Percentiles rank a stretch among this genome's conserved stretches.
These are phyloP conservation scores for Zaprionus capensis DNA, from an alignment of 1,140 invertebrate genomes.

Conservation along the genomic window DNA sequence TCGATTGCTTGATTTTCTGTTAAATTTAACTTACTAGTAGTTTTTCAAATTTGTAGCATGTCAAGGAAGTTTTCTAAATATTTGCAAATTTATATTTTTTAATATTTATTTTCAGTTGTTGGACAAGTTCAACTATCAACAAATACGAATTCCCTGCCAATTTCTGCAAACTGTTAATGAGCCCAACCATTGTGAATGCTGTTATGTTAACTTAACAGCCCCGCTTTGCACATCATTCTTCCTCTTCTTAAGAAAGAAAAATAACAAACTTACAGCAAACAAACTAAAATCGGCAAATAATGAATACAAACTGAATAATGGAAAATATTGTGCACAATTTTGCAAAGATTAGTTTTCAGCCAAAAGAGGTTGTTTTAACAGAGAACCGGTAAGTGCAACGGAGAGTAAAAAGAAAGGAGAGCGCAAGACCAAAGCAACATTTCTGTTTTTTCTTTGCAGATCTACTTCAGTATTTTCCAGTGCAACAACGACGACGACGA, in stretches of 20 bases:
- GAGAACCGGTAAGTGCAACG: constrained; percentile 51
- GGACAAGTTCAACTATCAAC: no score
- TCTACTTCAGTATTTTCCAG: constrained; percentile 12
- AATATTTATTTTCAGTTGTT: not conserved
- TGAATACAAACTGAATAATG: constrained; percentile 56
- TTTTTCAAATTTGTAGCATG: not conserved
- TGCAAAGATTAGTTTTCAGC: constrained; percentile 65
- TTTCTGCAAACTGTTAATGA: constrained; percentile 1
- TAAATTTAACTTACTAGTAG: constrained; percentile 1
- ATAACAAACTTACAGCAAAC: constrained; percentile 18
- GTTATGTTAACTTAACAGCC: constrained; percentile 27
- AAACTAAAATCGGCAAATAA: constrained; percentile 11
- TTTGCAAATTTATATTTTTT: not conserved
- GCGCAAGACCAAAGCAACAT: not conserved
- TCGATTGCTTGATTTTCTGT: not conserved
- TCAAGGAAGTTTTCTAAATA: not conserved
- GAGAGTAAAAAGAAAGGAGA: not conserved
- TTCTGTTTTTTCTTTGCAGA: constrained; percentile 19
- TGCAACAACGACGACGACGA: not conserved
- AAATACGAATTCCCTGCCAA: no score
- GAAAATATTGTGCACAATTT: constrained; percentile 74
- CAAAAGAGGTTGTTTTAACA: constrained; percentile 55
- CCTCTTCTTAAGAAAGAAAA: constrained; percentile 30
- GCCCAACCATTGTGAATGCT: not conserved
- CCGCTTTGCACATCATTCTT: constrained; percentile 19